Evolutionary conservation across 2,113 vertebrate species (phyloP), one percentile per base, ranked within the genome.

Genomic region (Hyla sarda): DNA sequence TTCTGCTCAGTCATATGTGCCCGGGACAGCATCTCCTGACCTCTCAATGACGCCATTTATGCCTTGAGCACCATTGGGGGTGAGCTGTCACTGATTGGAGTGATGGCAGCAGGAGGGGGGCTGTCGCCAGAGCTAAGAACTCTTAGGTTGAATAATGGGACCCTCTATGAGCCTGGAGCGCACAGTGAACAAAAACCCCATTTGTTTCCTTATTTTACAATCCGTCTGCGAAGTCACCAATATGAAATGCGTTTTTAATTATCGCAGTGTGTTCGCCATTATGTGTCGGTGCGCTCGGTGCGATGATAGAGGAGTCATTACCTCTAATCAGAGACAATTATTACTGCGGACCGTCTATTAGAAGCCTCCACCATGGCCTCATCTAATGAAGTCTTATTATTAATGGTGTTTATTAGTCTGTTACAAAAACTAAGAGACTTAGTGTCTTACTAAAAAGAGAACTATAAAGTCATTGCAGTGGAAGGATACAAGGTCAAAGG

Each of bases 271-370:
- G 30, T 56, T 56, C 5, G 50, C 32, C 30, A 78, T 78, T 78
- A 78, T 78, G 48, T 78, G 48, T 34, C 3, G 50, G 28, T 25
- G 16, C 21, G 75, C 48, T 17, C 50, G 8, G 32, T 5, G 50
- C 21, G 17, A 34, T 78, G 23, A 78, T 78, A 28, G 75, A 78
- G 4, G 75, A 48, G 50, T 78, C 17, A 78, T 78, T 78, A 78
- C 54, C 54, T 78, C 75, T 52, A 77, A 78, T 78, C 50, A 77
- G 30, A 77, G 25, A 32, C 48, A 78, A 56, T 78, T 78, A 78
- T 78, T 54, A 56, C 54, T 54, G 50, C 75, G 16, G 17, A 2
- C 16, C 9, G 34, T 50, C 28, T 34, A 78, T 78, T 54, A 78
- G 54, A 25, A 21, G 25, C 28, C 75, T 48, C 19, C 16, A 54